These are phyloP conservation scores for Hippocampus comes DNA, from an alignment of 2,113 vertebrate genomes.

Conservation along the genomic window DNA sequence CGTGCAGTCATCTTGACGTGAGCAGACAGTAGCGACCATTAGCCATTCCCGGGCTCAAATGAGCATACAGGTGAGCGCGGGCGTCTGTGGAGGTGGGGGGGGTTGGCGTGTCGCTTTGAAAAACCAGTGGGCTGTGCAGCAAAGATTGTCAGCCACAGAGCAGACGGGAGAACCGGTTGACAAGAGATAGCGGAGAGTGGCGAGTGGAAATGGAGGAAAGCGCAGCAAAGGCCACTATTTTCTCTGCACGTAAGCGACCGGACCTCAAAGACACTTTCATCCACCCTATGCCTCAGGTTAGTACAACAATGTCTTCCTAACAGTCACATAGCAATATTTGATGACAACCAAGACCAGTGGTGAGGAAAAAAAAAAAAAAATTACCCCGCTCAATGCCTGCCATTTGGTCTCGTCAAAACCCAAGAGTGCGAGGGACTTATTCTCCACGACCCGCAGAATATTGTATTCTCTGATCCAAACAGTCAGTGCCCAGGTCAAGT, in stretches of 20 bases:
- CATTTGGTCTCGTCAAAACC: too few species aligned
- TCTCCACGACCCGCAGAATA: too few species aligned
- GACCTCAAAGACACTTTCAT: constrained; percentile 66
- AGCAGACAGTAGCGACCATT: constrained; percentile 5
- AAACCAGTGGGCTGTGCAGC: constrained; percentile 32
- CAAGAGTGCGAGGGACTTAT: too few species aligned
- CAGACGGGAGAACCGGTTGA: constrained; percentile 31
- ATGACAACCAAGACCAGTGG: constrained; percentile 9
- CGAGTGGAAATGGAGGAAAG: constrained; percentile 43
- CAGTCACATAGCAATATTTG: constrained; percentile 12
- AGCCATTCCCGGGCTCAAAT: not conserved
- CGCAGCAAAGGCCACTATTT: constrained; percentile 42
- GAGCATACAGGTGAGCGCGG: constrained; percentile 29
- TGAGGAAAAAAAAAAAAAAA: constrained; percentile 43
- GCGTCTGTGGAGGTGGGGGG: constrained; percentile 23
- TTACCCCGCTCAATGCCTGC: not conserved
- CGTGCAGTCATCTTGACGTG: constrained; percentile 27
- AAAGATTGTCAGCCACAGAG: constrained; percentile 59
- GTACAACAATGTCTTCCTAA: not conserved
- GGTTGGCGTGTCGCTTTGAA: constrained; percentile 8
- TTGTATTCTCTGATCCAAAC: too few species aligned
- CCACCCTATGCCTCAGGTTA: constrained; percentile 39
- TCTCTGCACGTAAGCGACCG: constrained; percentile 19
- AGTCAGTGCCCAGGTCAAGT: too few species aligned
- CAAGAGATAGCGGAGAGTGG: constrained; percentile 48